phyloP scores from a whole-genome alignment of 2,888 invertebrate genomes.

The Chrysolina haemoptera region DNA sequence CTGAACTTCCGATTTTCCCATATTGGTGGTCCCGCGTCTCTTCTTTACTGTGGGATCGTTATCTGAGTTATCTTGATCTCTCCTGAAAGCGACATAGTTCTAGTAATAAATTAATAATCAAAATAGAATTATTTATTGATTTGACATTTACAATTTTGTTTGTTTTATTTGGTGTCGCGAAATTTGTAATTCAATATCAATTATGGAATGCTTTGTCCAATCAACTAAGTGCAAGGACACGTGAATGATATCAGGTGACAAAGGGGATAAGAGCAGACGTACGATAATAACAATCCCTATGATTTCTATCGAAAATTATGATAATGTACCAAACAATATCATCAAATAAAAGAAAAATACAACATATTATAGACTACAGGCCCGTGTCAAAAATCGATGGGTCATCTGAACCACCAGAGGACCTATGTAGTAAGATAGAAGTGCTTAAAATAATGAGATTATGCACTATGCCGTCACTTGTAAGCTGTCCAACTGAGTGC shows the following conservation, averaged over 20 bases:
- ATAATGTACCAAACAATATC: too few relatives aligned
- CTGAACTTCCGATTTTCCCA: conserved; percentile 62
- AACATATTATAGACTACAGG: too few relatives aligned
- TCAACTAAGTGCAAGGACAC: conserved; percentile 1
- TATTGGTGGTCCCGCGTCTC: conserved; percentile 33
- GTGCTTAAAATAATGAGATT: too few relatives aligned
- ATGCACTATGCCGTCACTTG: too few relatives aligned
- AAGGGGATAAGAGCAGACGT: not conserved
- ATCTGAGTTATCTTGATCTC: conserved; percentile 32
- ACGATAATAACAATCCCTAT: too few relatives aligned
- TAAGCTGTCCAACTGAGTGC: too few relatives aligned
- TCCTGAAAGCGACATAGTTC: conserved; percentile 24
- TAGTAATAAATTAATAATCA: not conserved
- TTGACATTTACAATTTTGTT: conserved; percentile 7
- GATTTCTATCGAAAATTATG: too few relatives aligned
- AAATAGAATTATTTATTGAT: conserved; percentile 12
- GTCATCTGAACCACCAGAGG: too few relatives aligned
- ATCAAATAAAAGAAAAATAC: too few relatives aligned
- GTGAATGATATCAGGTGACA: conserved; percentile 10
- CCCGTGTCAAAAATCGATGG: too few relatives aligned
- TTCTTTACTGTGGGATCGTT: conserved; percentile 31
- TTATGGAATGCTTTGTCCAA: not conserved
- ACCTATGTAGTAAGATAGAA: too few relatives aligned
- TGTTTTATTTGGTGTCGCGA: conserved; percentile 6
- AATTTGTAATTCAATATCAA: not conserved